phyloP scores from a whole-genome alignment of 2,113 vertebrate genomes.

The Bubalus kerabau region DNA sequence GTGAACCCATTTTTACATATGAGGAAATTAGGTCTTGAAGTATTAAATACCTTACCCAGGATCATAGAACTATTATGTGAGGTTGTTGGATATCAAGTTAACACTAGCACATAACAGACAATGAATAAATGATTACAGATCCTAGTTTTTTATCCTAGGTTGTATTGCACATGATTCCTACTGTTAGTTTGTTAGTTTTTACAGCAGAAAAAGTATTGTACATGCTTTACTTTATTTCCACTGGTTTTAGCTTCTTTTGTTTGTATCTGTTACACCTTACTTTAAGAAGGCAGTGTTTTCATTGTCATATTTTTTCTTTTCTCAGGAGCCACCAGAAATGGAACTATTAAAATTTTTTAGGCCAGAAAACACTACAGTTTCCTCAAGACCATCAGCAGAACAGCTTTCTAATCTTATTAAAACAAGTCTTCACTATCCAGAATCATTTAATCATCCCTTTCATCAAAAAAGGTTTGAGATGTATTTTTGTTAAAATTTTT shows the following conservation, averaged over 20 bases:
- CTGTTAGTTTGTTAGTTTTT: neutral
- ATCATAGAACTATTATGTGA: neutral
- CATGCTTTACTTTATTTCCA: neutral
- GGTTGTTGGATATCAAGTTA: neutral
- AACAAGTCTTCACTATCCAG: conserved; percentile 93
- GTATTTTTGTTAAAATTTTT: conserved; percentile 1
- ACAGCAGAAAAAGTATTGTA: neutral
- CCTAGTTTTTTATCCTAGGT: neutral
- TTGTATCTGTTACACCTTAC: neutral
- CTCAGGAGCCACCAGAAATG: conserved; percentile 92
- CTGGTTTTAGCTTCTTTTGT: neutral
- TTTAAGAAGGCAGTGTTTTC: neutral
- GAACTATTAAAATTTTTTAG: conserved; percentile 91
- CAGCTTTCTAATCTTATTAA: conserved; percentile 95
- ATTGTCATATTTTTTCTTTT: conserved; percentile 40
- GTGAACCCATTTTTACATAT: neutral
- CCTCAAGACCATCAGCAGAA: conserved; percentile 83
- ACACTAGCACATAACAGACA: neutral
- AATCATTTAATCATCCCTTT: conserved; percentile 92
- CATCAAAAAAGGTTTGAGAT: conserved; percentile 87
- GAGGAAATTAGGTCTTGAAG: neutral
- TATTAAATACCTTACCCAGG: neutral
- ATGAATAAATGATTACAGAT: neutral
- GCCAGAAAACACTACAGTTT: conserved; percentile 84
- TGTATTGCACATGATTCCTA: neutral